Conservation (phyloP, 2,888 invertebrate genomes). For the Dermolepida albohirtum region DNA sequence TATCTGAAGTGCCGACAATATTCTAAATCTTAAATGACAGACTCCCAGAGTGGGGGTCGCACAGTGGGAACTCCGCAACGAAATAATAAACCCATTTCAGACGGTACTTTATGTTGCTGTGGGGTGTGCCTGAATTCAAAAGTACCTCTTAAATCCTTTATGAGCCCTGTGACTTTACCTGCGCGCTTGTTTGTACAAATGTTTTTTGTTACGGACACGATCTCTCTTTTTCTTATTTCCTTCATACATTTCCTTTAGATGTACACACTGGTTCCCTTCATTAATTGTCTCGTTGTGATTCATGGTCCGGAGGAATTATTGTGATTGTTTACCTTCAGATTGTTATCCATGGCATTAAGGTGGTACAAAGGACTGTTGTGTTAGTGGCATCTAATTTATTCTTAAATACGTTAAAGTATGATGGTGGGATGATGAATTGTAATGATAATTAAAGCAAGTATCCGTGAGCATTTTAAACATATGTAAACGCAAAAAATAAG, state of each 20-base stretch:
- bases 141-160: slow-evolving; percentile 38
- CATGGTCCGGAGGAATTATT: slow-evolving; percentile 30
- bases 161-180: slow-evolving; percentile 37
- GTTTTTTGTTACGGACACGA: slow-evolving; percentile 36
- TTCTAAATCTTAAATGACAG: slow-evolving; percentile 43
- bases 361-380: slow-evolving; percentile 12
- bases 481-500: no score
- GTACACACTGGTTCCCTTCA: slow-evolving; percentile 27
- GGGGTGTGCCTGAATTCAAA: slow-evolving; percentile 38
- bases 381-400: slow-evolving; percentile 33
- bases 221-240: slow-evolving; percentile 20
- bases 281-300: slow-evolving; percentile 34
- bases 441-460: no score
- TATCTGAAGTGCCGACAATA: slow-evolving; percentile 42
- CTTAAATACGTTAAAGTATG: slow-evolving; percentile 13
- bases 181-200: slow-evolving; percentile 37
- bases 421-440: no score
- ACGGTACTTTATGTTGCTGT: slow-evolving; percentile 38
- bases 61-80: slow-evolving; percentile 41
- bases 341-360: slow-evolving; percentile 8
- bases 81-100: slow-evolving; percentile 40
- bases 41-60: slow-evolving; percentile 38
- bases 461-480: no score
- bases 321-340: slow-evolving; percentile 25
- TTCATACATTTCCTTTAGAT: slow-evolving; percentile 18